phyloP scores from a whole-genome alignment of 2,797 vertebrate genomes.

The Cuniculus paca region DNA sequence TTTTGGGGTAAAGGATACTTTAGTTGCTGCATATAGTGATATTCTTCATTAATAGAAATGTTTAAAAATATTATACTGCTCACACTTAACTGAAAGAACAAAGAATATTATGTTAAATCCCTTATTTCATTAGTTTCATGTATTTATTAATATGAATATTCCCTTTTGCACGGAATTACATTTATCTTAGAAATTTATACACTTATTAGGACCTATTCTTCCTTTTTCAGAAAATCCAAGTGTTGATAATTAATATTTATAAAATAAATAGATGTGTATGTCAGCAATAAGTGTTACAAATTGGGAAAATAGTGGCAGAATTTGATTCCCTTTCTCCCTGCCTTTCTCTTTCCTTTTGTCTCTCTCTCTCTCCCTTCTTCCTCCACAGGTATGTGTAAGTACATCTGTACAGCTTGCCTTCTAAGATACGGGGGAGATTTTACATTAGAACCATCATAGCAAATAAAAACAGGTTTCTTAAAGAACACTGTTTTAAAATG shows the following conservation, averaged over 20 bases:
- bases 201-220: not conserved
- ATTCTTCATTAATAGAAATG: not conserved
- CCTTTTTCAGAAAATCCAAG: not conserved
- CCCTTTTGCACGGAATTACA: not conserved
- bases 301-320: not conserved
- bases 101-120: not conserved
- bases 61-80: not conserved
- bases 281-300: not conserved
- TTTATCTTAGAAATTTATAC: not conserved
- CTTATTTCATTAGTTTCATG: not conserved
- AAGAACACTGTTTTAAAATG: not conserved
- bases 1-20: not conserved
- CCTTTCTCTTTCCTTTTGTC: not conserved
- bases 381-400: not conserved
- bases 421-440: not conserved
- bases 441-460: not conserved
- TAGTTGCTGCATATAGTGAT: not conserved
- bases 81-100: not conserved
- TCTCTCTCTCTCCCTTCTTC: too few relatives aligned
- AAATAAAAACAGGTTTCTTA: conserved; percentile 32
- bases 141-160: not conserved
- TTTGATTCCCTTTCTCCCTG: not conserved
- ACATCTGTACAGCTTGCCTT: not conserved
- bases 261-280: not conserved
- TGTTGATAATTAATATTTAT: not conserved